Base-by-base conservation (phyloP, 2,113 vertebrate genomes). In the Onychostruthus taczanowskii region DNA sequence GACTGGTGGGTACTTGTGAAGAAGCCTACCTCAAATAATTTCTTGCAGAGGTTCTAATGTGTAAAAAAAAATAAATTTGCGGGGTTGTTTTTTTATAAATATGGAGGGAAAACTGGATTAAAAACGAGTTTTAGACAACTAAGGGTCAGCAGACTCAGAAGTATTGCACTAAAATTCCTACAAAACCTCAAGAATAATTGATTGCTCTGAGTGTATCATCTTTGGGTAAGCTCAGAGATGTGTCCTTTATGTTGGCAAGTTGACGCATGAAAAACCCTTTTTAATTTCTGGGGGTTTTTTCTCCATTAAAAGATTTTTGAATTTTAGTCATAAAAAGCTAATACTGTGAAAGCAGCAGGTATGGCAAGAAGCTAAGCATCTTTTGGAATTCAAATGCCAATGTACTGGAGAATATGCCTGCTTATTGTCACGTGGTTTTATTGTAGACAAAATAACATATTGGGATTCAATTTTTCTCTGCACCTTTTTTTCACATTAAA, bases 401-500 rank as follows among this genome's bases (percentile, higher is more conserved):
- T 58, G 85, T 91, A 70, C 59, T 67, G 59, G 95, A 87, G 94
- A 96, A 94, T 80, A 59, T 76, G 64, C 81, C 93, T 95, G 93
- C 96, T 96, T 95, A 68, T 94, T 91, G 96, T 94, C 86, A 74
- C 84, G 37, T 72, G 55, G 90, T 89, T 94, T 97, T 97, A 97
- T 94, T 95, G 84, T 94, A 93, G 95, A 96, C 94, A 95, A 88
- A 97, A 95, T 97, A 91, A 96, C 95, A 94, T 96, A 94, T 97
- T 70, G 85, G 93, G 94, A 95, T 94, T 96, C 96, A 84, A 50
- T 97, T 96, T 97, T 94, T 95, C 96, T 95, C 96, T 76, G 87
- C 90, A 92, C 94, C 94, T 90, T 95, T 85, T 88, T 84, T 95
- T 93, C 95, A 90, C 95, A 89, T 96, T 96, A 96, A 98, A 98